phyloP scores from a whole-genome alignment of 2,797 vertebrate genomes.

The Cyprinella venusta region DNA sequence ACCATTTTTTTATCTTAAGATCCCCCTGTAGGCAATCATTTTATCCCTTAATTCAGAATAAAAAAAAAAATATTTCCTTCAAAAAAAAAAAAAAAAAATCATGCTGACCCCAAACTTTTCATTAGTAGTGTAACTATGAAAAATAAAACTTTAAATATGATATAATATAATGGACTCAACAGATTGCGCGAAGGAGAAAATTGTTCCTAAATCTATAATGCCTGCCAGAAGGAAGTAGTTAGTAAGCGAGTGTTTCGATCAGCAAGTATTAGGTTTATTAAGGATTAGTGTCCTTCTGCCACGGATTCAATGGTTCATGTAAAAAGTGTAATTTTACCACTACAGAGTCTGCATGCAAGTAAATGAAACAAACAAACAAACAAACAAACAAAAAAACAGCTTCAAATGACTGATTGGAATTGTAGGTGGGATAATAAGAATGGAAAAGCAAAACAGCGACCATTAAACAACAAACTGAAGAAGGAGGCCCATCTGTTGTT shows the following conservation, averaged over 20 bases:
- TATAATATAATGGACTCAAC: background rate
- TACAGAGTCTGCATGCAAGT: constrained; percentile 7
- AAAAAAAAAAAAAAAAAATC: no score
- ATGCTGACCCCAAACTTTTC: no score
- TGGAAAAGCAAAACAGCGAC: constrained; percentile 49
- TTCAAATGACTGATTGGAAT: constrained; percentile 23
- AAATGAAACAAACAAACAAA: background rate
- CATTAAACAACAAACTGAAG: constrained; percentile 64
- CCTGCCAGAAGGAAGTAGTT: background rate
- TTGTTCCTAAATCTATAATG: background rate
- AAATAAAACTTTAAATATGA: background rate
- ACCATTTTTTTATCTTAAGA: no score
- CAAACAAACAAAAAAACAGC: background rate
- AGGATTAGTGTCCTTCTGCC: constrained; percentile 5
- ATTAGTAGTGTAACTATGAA: background rate
- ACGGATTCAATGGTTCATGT: background rate
- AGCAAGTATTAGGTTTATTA: background rate
- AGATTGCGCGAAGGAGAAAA: background rate
- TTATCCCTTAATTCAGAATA: no score
- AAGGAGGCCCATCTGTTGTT: constrained; percentile 66
- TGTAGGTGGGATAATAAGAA: constrained; percentile 53
- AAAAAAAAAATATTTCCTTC: no score
- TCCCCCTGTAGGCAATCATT: no score
- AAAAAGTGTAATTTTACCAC: constrained; percentile 14
- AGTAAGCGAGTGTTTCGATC: background rate